A percentile compares a stretch with the other conserved stretches of the same genome.
These are phyloP conservation scores for Silurus meridionalis DNA, from an alignment of 2,113 vertebrate genomes.

Conservation along the genomic window DNA sequence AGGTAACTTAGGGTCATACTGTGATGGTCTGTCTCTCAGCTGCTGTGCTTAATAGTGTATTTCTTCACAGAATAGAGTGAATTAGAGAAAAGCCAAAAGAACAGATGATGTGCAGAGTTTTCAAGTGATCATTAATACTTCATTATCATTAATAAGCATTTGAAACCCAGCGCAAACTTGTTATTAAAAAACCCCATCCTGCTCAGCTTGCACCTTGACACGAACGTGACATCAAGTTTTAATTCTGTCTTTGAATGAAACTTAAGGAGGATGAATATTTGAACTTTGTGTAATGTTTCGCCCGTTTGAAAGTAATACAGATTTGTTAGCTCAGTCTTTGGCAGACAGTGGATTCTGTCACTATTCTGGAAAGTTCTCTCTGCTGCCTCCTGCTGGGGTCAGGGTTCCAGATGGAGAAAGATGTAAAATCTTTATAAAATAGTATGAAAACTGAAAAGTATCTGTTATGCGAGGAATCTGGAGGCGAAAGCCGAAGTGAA, in stretches of 20 bases:
- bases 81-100: background rate
- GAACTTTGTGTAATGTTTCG: background rate
- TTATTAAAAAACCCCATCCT: background rate
- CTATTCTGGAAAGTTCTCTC: background rate
- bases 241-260: background rate
- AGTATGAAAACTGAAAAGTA: background rate
- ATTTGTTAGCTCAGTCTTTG: background rate
- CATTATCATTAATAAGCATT: constrained; percentile 10
- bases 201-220: constrained; percentile 5
- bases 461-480: too few species aligned
- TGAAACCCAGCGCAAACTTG: background rate
- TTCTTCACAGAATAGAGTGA: background rate
- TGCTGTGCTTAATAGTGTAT: background rate
- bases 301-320: background rate
- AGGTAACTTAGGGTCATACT: background rate
- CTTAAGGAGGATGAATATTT: background rate
- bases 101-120: constrained; percentile 5
- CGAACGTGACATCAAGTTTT: background rate
- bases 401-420: background rate
- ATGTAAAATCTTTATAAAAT: background rate
- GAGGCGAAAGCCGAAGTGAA: too few species aligned
- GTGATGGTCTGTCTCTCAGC: background rate
- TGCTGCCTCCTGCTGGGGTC: background rate
- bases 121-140: background rate
- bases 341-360: background rate